Evolutionary conservation across 2,888 invertebrate genomes (phyloP).

Genomic region (Ceriagrion tenellum): DNA sequence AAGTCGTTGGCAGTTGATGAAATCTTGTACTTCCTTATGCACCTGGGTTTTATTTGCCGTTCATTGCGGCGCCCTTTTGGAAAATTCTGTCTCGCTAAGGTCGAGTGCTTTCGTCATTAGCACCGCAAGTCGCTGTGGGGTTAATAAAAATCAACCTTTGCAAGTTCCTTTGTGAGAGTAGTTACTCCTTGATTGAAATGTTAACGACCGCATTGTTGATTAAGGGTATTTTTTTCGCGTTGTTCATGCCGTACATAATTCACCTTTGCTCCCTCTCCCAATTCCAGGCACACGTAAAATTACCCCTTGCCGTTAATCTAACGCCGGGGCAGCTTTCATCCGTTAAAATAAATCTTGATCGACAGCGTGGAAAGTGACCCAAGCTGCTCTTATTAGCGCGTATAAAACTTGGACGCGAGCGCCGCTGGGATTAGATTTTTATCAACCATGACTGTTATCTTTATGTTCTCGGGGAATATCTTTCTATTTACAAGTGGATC

Average conservation of each 20-base stretch:
- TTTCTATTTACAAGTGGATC: slow-evolving; percentile 8
- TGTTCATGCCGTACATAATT: background rate
- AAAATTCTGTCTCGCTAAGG: background rate
- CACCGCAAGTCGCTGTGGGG: background rate
- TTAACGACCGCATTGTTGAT: background rate
- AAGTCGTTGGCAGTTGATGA: slow-evolving; percentile 1
- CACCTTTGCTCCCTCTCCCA: background rate
- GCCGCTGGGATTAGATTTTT: background rate
- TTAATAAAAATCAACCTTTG: background rate
- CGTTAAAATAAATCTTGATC: slow-evolving; percentile 8
- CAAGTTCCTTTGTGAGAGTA: background rate
- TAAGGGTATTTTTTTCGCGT: background rate
- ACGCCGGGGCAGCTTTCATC: slow-evolving; percentile 12
- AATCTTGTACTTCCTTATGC: background rate
- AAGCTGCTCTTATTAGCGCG: slow-evolving; percentile 9
- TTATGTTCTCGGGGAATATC: background rate
- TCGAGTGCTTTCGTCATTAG: background rate
- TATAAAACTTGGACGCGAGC: background rate
- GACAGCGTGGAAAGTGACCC: background rate
- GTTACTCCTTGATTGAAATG: background rate
- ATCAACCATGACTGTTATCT: background rate
- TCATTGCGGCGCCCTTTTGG: background rate
- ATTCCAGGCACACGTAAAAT: background rate
- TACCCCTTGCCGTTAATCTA: background rate
- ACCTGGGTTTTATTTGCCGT: background rate